These are phyloP conservation scores for Melanotaenia boesemani DNA, from an alignment of 2,797 vertebrate species.

Conservation along the genomic window DNA sequence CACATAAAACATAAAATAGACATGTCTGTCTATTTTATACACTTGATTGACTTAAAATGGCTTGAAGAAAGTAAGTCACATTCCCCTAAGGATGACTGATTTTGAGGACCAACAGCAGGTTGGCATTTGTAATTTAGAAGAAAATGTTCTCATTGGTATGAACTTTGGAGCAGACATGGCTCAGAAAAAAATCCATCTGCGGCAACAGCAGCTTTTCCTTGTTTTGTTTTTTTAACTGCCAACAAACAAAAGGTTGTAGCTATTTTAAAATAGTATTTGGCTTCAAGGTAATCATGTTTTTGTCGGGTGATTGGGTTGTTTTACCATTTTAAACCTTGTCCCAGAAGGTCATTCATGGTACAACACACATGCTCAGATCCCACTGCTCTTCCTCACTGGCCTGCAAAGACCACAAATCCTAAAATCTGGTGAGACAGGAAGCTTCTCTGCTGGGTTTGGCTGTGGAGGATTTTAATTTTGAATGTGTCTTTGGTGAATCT, in stretches of 20 bases:
- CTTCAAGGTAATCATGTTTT: not conserved
- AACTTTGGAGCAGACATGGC: not conserved
- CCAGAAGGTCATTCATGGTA: not conserved
- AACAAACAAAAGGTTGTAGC: not conserved
- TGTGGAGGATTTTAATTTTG: constrained; percentile 11
- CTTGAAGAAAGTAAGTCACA: not conserved
- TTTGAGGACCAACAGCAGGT: not conserved
- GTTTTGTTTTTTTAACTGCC: not conserved
- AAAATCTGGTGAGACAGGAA: not conserved
- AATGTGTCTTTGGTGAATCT: constrained; percentile 2
- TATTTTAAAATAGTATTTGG: not conserved
- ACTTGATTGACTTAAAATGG: not conserved
- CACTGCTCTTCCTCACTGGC: not conserved
- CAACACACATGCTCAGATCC: not conserved
- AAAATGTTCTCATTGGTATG: not conserved
- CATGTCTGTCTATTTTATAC: not conserved
- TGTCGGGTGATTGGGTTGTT: not conserved
- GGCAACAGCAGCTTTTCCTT: not conserved
- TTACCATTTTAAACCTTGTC: not conserved
- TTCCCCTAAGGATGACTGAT: not conserved
- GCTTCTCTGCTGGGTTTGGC: not conserved
- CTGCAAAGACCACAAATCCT: constrained; percentile 5
- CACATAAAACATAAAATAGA: too few species aligned
- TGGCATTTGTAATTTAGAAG: not conserved
- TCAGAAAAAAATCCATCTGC: not conserved